Evolutionary conservation across 2,797 vertebrate species (phyloP), one percentile per base, ranked within the genome.

Genomic region (Ptychobarbus kaznakovi): DNA sequence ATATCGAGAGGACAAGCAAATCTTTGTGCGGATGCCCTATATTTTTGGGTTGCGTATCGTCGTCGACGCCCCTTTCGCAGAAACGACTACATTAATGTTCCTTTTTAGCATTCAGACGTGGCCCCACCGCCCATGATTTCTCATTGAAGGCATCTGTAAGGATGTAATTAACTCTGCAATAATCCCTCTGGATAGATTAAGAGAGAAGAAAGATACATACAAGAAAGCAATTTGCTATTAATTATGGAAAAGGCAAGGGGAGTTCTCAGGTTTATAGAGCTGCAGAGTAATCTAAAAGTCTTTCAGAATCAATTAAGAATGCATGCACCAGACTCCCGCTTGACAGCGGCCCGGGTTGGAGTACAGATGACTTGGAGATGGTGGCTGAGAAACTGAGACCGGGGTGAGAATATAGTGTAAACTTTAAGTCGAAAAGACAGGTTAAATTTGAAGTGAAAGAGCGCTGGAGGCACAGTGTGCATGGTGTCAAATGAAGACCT

Each of bases 161-260:
- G 46, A 82, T 63, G 75, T 88, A 90, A 91, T 90, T 92, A 88
- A 89, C 88, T 88, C 75, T n/a, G 68, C 63, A 63, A 73, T 65
- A 85, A 63, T 91, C 90, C 89, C 89, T 9, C n/a, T 65, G 87
- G 87, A 89, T 80, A 86, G 88, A 89, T 88, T 87, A 88, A 81
- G 58, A 87, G 56, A 61, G 83, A 86, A 87, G 70, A 87, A 87
- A 87, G 70, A 83, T 82, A 75, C 46, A 73, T 81, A 89, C 74
- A 73, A 73, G 83, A 88, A 89, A 83, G 87, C 85, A 87, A 87
- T 87, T 88, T 89, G 82, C 70, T 84, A 84, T 90, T 91, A 90
- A 89, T 91, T 91, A 90, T 86, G 76, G 56, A 82, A 84, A 89
- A 82, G 85, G 80, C 81, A 70, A 69, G 49, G 69, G 82, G 81